Evolutionary conservation across 1,140 invertebrate genomes (phyloP), one percentile per base, ranked within the genome.

Genomic region (Atta cephalotes): DNA sequence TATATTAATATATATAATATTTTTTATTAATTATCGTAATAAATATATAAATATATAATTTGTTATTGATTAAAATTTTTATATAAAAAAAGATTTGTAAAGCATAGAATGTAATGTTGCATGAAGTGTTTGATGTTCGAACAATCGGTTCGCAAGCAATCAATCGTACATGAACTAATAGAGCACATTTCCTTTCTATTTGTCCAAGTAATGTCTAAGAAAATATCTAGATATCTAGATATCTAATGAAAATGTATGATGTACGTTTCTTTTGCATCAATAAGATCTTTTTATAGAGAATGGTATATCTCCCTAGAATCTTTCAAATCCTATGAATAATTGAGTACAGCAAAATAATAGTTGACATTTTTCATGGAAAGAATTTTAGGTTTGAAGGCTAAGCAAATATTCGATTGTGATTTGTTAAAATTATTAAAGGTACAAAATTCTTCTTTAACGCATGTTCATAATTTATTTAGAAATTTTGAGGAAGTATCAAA

Each of bases 141-240:
- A 21, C 35, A 49, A 28, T 7, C 49, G n/a, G 21, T 68, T 53
- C 3, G 28, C 14, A 71, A 58, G 28, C 12, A 39, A 71, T 9
- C 39, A 18, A 35, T 71, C 65, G 9, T 45, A 45, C 39, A 21
- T 76, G 49, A 21, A 68, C 51, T 28, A 56, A 14, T 56, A 39
- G 70, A 63, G 56, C 16, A 60, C 31, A 79, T 86, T 79, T 66
- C 45, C 18, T 86, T 45, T 45, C 18, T 9, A 66, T 58, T 66
- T 68, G 5, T 16, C 14, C 9, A 21, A 81, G 21, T 49, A 39
- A 81, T 71, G n/a, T 45, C n/a, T 39, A 45, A 16, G n/a, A 82
- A 31, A 14, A 16, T 31, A 53, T 53, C 18, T 77, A 65, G 16
- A 16, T 86, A 80, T 80, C n/a, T n/a, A n/a, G 4, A 21, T 25